phyloP scores from a whole-genome alignment of 2,113 vertebrate species.

The Promerops cafer region DNA sequence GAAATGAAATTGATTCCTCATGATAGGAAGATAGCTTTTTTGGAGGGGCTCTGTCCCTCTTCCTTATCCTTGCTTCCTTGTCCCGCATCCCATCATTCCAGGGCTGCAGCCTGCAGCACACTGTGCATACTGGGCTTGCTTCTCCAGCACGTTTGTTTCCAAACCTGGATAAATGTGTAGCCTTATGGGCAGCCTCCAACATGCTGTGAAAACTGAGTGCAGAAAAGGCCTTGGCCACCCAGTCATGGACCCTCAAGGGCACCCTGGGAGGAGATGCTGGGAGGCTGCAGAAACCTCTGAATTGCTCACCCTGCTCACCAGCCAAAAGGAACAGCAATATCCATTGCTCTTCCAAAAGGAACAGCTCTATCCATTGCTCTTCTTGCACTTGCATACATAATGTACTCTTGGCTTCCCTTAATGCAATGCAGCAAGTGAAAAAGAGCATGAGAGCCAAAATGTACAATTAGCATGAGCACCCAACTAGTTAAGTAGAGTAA shows the following conservation, averaged over 20 bases:
- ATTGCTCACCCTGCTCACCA: neutral
- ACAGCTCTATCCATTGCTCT: neutral
- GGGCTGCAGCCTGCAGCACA: neutral
- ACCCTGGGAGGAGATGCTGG: neutral
- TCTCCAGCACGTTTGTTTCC: neutral
- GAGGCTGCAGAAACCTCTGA: neutral
- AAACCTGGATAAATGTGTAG: neutral
- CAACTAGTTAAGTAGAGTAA: neutral
- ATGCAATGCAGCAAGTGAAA: neutral
- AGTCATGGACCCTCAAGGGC: neutral
- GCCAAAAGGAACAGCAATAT: neutral
- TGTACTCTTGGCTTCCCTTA: neutral
- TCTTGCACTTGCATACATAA: neutral
- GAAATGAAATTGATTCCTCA: neutral
- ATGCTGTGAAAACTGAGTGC: neutral
- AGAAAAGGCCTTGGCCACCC: neutral
- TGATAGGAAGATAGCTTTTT: neutral
- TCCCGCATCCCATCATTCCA: accelerated
- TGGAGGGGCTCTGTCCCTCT: neutral
- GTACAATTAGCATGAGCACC: neutral
- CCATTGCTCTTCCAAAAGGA: neutral
- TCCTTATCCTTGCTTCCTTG: neutral
- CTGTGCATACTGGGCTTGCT: neutral
- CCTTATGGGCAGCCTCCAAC: neutral
- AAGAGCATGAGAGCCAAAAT: neutral